Base-by-base conservation (phyloP, 2,113 vertebrate genomes). In the Cyrtonyx montezumae region DNA sequence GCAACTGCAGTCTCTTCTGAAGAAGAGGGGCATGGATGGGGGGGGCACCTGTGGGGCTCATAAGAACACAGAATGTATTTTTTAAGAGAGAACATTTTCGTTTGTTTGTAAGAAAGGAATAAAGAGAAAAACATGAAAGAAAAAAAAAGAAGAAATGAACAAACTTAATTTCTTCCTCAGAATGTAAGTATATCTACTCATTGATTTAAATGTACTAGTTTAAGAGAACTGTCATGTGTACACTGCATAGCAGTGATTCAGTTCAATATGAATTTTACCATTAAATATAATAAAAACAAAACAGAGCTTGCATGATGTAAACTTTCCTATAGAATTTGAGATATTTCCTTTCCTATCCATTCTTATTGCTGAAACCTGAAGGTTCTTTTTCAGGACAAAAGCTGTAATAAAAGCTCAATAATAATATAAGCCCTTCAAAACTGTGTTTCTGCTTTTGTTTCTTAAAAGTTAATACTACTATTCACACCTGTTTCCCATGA, bases 361-460 rank as follows among this genome's bases (percentile, higher is more conserved):
- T 75, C 86, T 58, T 65, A 8, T 8, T 51, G 23, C 53, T 79
- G 23, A 82, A 87, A 91, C 3, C 4, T 53, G 7, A n/a, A 90
- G 7, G 4, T 1, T 32, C 23, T 79, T 89, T 75, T 79, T 84
- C 20, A 32, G 22, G 18, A 53, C 3, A 79, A 84, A 89, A 77
- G 13, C 0, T 6, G 18, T 3, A 13, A 34, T 17, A 7, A 66
- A 82, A 32, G 6, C 0, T 6, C 3, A 32, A 4, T 40, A 67
- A 75, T 70, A 74, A 15, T 10, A 53, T 22, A 53, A 68, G 13
- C 2, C 8, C 13, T 48, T 65, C 5, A 51, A 70, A 56, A 34
- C 1, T 1, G 22, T 13, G 6, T 15, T 66, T 86, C 81, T 3
- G 2, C 4, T 87, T 37, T 58, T 32, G 2, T 42, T 91, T 70